Evolutionary conservation across 2,113 vertebrate species (phyloP), one percentile per base, ranked within the genome.

Genomic region (Cephalopholis sonnerati): DNA sequence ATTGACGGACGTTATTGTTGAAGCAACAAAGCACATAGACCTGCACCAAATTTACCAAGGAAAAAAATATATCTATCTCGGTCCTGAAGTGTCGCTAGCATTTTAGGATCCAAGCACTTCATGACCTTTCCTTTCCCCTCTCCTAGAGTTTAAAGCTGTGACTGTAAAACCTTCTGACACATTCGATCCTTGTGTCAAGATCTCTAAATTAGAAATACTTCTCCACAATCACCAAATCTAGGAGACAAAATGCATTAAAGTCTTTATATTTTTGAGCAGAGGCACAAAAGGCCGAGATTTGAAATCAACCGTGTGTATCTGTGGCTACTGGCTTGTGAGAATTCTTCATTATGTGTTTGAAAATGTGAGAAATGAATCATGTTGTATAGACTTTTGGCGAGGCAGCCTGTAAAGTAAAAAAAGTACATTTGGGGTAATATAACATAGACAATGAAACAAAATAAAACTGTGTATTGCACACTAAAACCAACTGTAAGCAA

Each of bases 401-500:
- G 71, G 82, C 65, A 70, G 84, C 75, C 77, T 92, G 89, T 92
- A 75, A 89, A 87, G 85, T 83, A 59, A 75, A 54, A 74, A 46
- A 44, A 36, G 32, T 84, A 61, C 85, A 74, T 89, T 89, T 90
- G 85, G 83, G 66, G 79, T 79, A 69, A 80, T 90, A 84, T 89
- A 90, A 93, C 79, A 77, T 93, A 87, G 77, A 87, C 74, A 66
- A 93, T 62, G 74, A 66, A 90, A 82, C 76, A 64, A 91, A 81
- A 79, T 64, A 53, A 80, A 79, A 79, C 79, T 91, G 88, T 94
- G 93, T 95, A 91, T 87, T 68, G 90, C 92, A 90, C 92, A 93
- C 89, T 92, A 87, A 92, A 93, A 84, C 84, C 87, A 85, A 81
- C 83, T 94, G 91, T 94, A 92, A 91, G 87, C 91, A 92, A 92